Evolutionary conservation across 2,113 vertebrate genomes (phyloP).

Genomic region (Aphyosemion australe): DNA sequence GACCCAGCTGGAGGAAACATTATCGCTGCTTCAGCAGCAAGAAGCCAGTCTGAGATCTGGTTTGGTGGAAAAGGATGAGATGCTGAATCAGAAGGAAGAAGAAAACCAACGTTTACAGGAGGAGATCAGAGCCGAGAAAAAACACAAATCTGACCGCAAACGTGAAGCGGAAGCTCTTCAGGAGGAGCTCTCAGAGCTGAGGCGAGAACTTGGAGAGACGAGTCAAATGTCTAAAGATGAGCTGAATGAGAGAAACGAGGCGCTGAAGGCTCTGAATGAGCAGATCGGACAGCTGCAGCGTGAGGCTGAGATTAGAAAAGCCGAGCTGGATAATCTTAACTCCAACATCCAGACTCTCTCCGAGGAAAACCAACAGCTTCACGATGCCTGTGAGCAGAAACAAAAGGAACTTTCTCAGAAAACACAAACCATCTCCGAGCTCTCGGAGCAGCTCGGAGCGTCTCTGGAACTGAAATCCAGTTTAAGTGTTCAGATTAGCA

Average conservation of each 20-base stretch:
- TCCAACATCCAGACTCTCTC: constrained; percentile 57
- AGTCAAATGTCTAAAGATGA: constrained; percentile 68
- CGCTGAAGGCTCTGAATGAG: constrained; percentile 54
- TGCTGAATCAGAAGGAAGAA: constrained; percentile 68
- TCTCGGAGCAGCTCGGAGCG: constrained; percentile 50
- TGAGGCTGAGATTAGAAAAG: constrained; percentile 58
- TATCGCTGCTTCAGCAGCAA: constrained; percentile 75
- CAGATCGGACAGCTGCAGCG: constrained; percentile 67
- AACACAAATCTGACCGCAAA: constrained; percentile 45
- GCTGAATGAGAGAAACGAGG: constrained; percentile 60
- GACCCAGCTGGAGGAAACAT: constrained; percentile 67
- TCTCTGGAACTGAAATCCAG: constrained; percentile 35
- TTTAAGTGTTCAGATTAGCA: constrained; percentile 63
- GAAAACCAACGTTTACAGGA: constrained; percentile 59
- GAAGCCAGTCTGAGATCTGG: constrained; percentile 64
- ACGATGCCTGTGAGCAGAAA: constrained; percentile 58
- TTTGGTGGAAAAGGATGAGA: constrained; percentile 56
- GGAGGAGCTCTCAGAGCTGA: constrained; percentile 57
- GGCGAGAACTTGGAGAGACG: constrained; percentile 48
- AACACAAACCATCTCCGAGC: constrained; percentile 53
- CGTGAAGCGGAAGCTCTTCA: constrained; percentile 69
- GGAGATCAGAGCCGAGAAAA: constrained; percentile 59
- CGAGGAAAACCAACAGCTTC: constrained; percentile 77
- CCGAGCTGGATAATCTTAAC: constrained; percentile 62
- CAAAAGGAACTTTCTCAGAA: constrained; percentile 68